Evolutionary conservation across 2,113 vertebrate species (phyloP).

Genomic region (Semnopithecus entellus): DNA sequence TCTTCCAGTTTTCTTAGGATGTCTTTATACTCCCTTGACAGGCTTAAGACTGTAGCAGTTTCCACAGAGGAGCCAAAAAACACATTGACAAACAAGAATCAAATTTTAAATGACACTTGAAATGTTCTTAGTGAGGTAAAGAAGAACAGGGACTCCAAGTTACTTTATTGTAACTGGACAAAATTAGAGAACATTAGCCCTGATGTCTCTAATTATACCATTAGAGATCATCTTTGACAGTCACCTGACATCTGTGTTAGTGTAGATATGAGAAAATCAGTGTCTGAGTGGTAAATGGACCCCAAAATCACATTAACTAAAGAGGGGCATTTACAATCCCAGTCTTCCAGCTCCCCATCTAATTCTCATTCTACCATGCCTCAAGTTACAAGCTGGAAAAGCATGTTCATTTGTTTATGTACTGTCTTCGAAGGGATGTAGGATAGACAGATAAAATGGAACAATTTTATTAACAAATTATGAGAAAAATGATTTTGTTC

Average conservation of each 20-base stretch:
- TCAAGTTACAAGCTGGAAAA: background rate
- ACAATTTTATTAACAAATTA: background rate
- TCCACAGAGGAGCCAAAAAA: background rate
- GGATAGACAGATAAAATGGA: background rate
- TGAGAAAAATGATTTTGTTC: background rate
- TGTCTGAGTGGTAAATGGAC: background rate
- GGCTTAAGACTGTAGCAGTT: background rate
- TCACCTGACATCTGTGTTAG: background rate
- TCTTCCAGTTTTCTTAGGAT: background rate
- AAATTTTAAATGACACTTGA: slow-evolving; percentile 29
- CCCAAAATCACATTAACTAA: background rate
- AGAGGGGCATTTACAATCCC: background rate
- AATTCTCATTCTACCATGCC: background rate
- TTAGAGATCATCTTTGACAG: background rate
- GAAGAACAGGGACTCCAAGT: background rate
- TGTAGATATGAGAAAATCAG: background rate
- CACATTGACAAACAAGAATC: background rate
- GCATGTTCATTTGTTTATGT: background rate
- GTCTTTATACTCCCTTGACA: background rate
- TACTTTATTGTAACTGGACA: background rate
- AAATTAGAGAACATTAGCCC: background rate
- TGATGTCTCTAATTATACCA: background rate
- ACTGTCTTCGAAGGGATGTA: background rate
- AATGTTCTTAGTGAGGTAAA: background rate
- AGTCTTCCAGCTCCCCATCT: background rate